phyloP scores from a whole-genome alignment of 2,113 vertebrate genomes.

The Tiliqua scincoides region DNA sequence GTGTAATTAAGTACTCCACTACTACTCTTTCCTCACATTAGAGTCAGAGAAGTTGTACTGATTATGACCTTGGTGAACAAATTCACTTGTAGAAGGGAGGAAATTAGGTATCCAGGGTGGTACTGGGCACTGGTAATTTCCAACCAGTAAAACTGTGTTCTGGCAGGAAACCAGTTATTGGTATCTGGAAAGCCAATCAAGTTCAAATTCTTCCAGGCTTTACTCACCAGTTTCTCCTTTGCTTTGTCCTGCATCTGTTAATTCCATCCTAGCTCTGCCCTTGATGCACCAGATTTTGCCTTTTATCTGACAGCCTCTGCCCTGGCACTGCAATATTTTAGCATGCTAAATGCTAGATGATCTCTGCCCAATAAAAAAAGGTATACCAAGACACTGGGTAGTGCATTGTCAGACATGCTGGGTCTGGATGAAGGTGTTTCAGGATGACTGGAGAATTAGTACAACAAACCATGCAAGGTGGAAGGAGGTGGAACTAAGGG shows the following conservation, averaged over 20 bases:
- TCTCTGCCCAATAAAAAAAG: neutral
- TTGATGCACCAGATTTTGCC: neutral
- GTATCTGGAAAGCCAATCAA: neutral
- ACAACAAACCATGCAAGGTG: conserved; percentile 10
- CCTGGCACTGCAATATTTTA: neutral
- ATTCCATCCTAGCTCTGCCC: neutral
- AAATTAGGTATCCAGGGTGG: too few relatives aligned
- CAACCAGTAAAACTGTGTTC: neutral
- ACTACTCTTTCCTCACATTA: neutral
- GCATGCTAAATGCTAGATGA: neutral
- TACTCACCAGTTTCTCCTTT: neutral
- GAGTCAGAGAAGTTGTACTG: too few relatives aligned
- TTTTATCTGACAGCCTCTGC: neutral
- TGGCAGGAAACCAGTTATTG: neutral
- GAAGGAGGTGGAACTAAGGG: neutral
- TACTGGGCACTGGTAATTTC: neutral
- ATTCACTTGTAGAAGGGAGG: too few relatives aligned
- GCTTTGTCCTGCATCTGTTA: neutral
- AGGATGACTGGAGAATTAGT: neutral
- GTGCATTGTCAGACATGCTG: neutral
- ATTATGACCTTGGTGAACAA: too few relatives aligned
- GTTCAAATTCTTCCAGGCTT: neutral
- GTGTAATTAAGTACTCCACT: too few relatives aligned
- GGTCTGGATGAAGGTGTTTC: conserved; percentile 15
- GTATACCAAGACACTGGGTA: neutral